Base-by-base conservation (phyloP, 2,113 vertebrate genomes). In the Tupaia chinensis region DNA sequence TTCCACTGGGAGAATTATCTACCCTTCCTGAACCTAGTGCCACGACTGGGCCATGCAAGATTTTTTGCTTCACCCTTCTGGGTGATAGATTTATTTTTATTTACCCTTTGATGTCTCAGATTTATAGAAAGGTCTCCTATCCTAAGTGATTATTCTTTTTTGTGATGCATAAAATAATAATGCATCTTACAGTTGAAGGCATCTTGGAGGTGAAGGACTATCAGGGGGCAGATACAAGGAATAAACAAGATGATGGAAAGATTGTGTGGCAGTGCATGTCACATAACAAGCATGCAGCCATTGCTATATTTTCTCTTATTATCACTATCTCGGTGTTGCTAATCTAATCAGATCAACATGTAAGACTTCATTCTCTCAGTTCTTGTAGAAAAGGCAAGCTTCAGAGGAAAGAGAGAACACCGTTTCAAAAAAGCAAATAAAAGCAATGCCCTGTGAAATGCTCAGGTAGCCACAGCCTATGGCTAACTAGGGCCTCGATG, bases 241-340 rank as follows among this genome's bases (percentile, higher is more conserved):
- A n/a, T 32, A 44, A 69, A 1, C 54, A 80, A 82, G n/a, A n/a
- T 3, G 44, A 66, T 0, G 25, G 27, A 22, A 22, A 32, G 7
- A 29, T 9, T 29, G n/a, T 4, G 23, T 25, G 23, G 34, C 2
- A 3, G 10, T 7, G 3, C 23, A 1, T 1, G 56, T 58, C 53
- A 17, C 15, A 5, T 16, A 20, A 15, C 14, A 53, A 19, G 11
- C 66, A 34, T 13, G 25, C 16, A 25, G 5, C 56, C 56, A 54
- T 16, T 14, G 6, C 34, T 44, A 27, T 22, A 79, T 34, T 85
- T 53, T 69, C 16, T 3, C 16, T 19, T 19, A 29, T 69, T 74
- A 19, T 76, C 69, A 74, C 17, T 44, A 88, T 34, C 58, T 25
- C 23, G 14, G 32, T 32, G 65, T 60, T 86, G 53, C 69, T 66